phyloP scores from a whole-genome alignment of 2,888 invertebrate genomes.

The Uropetala carovei region DNA sequence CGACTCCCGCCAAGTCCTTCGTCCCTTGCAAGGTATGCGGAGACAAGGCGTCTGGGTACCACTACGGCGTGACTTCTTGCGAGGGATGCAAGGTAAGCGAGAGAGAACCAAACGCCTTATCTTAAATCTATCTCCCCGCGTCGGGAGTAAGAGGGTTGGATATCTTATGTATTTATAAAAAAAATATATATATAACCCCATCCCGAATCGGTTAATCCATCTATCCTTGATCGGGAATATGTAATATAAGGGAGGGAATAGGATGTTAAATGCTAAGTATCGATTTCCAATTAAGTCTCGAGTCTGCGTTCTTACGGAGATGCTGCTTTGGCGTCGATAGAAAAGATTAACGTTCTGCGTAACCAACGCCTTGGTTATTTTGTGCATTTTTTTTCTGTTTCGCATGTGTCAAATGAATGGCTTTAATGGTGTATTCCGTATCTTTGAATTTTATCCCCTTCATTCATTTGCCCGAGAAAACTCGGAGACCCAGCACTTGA shows the following conservation, averaged over 20 bases:
- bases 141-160: neutral
- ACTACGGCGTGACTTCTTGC: conserved; percentile 98
- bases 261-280: neutral
- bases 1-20: conserved; percentile 89
- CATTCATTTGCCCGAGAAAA: too few relatives aligned
- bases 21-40: conserved; percentile 98
- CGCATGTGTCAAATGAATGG: too few relatives aligned
- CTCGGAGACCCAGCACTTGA: too few relatives aligned
- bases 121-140: neutral
- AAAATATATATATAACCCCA: neutral
- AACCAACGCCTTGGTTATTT: too few relatives aligned
- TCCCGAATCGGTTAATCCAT: neutral
- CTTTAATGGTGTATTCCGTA: too few relatives aligned
- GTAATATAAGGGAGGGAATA: too few relatives aligned
- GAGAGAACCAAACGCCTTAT: neutral
- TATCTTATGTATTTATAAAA: neutral
- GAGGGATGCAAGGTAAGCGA: conserved; percentile 95
- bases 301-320: too few relatives aligned
- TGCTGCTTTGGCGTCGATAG: too few relatives aligned
- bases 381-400: too few relatives aligned
- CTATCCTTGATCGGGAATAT: neutral
- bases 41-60: conserved; percentile 96
- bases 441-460: too few relatives aligned
- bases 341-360: too few relatives aligned
- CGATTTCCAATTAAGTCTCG: neutral